Conservation (phyloP, 2,113 vertebrate genomes). For the Cnemophilus loriae region DNA sequence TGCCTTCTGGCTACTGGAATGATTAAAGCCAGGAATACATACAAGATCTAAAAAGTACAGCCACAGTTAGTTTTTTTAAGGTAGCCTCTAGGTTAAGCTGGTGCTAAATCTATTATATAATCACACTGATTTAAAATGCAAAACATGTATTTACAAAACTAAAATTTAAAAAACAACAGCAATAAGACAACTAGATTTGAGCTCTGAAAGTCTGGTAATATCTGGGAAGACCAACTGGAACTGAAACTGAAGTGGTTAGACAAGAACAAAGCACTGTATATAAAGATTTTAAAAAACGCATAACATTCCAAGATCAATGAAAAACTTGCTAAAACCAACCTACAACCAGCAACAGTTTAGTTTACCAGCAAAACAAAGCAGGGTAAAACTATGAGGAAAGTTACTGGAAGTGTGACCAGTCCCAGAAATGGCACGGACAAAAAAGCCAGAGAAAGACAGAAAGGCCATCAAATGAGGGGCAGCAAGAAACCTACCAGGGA, state of each 20-base stretch:
- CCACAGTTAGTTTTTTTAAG: neutral
- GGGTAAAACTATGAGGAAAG: neutral
- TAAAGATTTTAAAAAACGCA: neutral
- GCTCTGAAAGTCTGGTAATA: neutral
- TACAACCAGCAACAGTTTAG: neutral
- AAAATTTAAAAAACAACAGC: neutral
- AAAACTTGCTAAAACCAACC: neutral
- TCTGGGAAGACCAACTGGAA: neutral
- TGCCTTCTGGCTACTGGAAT: neutral
- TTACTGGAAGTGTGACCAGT: neutral
- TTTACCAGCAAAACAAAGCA: neutral
- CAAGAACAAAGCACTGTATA: neutral
- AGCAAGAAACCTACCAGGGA: neutral
- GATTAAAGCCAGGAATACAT: neutral
- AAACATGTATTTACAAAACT: constrained; percentile 11
- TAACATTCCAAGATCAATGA: neutral
- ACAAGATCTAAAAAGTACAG: neutral
- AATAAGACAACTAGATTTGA: neutral
- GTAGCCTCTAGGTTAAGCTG: constrained; percentile 8
- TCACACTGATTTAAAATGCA: constrained; percentile 2
- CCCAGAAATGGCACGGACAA: neutral
- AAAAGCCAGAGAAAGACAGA: neutral
- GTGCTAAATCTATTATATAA: constrained; percentile 24
- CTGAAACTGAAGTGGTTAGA: neutral
- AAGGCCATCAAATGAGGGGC: neutral